Evolutionary conservation across 2,797 vertebrate genomes (phyloP).

Genomic region (Malacoraja senta): DNA sequence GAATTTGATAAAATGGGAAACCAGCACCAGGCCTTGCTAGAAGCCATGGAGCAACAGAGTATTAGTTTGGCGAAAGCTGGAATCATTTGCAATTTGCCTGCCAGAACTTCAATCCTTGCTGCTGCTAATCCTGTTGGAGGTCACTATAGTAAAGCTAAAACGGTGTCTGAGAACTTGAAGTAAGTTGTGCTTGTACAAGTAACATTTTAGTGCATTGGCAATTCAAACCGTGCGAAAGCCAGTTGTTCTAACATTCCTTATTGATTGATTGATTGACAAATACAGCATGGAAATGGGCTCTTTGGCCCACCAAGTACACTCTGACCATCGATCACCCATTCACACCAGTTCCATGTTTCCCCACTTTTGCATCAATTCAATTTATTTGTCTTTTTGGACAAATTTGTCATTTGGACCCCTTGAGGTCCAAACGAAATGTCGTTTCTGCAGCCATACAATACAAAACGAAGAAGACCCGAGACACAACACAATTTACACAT

Average conservation of each 20-base stretch:
- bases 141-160: slow-evolving; percentile 93
- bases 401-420: no score
- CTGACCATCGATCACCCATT: no score
- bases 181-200: slow-evolving; percentile 55
- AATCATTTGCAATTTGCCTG: slow-evolving; percentile 86
- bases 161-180: slow-evolving; percentile 95
- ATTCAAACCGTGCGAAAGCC: not conserved
- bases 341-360: no score
- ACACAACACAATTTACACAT: no score
- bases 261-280: not conserved
- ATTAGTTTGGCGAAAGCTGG: slow-evolving; percentile 96
- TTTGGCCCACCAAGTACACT: no score
- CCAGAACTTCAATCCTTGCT: slow-evolving; percentile 84
- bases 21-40: slow-evolving; percentile 89
- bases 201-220: not conserved
- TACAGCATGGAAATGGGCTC: no score
- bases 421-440: no score
- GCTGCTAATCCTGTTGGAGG: slow-evolving; percentile 91
- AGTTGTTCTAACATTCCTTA: slow-evolving; percentile 14
- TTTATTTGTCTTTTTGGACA: no score
- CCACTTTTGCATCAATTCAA: no score
- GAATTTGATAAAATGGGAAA: slow-evolving; percentile 96
- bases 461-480: no score
- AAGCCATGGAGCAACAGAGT: slow-evolving; percentile 97
- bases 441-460: no score